phyloP scores from a whole-genome alignment of 2,888 invertebrate genomes.

The Morpho helenor region DNA sequence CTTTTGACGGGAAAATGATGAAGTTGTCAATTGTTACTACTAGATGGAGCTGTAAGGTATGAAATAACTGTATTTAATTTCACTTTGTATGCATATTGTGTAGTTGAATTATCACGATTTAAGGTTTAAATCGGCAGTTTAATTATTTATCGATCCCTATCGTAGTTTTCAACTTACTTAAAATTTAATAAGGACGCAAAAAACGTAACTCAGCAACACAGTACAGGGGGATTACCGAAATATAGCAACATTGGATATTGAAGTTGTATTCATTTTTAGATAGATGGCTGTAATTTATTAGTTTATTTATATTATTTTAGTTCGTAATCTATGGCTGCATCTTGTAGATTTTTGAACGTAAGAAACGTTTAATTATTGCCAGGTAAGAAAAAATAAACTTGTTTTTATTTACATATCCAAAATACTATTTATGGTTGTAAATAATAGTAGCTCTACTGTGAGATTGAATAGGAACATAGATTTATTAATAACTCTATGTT shows the following conservation, averaged over 20 bases:
- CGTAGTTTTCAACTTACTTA: not conserved
- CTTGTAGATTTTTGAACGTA: not conserved
- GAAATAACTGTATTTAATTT: not conserved
- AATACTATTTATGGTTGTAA: no score
- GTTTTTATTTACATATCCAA: no score
- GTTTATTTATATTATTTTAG: no score
- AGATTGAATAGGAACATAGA: no score
- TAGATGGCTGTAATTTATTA: not conserved
- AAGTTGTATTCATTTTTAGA: not conserved
- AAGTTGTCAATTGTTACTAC: constrained; percentile 35
- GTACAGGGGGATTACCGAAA: not conserved
- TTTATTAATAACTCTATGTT: no score
- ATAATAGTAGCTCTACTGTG: no score
- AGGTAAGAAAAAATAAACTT: not conserved
- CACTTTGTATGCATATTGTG: not conserved
- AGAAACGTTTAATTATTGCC: not conserved
- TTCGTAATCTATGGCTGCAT: not conserved
- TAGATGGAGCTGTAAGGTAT: constrained; percentile 46
- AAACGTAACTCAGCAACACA: not conserved
- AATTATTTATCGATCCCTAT: no score
- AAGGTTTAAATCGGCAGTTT: no score
- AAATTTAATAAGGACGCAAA: not conserved
- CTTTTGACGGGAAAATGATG: constrained; percentile 66
- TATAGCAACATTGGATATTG: not conserved
- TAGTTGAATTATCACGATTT: no score